A percentile compares a stretch with the other conserved stretches of the same genome.
Conservation (phyloP, 2,797 vertebrate genomes). For the Limnodromus scolopaceus region DNA sequence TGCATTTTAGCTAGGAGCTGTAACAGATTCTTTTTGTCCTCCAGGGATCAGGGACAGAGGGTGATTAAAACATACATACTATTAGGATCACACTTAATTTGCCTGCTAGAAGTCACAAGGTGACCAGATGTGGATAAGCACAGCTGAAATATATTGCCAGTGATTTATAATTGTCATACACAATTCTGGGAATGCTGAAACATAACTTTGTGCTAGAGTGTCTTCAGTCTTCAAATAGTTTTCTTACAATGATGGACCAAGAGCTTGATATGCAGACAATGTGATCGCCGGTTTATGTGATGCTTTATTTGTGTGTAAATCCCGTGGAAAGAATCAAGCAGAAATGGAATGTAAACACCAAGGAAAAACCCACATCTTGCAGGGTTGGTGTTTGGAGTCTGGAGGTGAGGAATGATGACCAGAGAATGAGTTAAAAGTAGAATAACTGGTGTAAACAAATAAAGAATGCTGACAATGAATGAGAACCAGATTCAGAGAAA, state of each 20-base stretch:
- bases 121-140: conserved; percentile 23
- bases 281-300: background rate
- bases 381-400: background rate
- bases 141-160: background rate
- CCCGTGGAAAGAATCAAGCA: background rate
- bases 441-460: conserved; percentile 61
- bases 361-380: background rate
- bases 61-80: background rate
- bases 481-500: conserved; percentile 64
- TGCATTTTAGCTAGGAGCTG: background rate
- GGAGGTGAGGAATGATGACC: conserved; percentile 16
- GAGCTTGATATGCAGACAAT: background rate
- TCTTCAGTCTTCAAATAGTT: background rate
- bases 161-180: background rate
- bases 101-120: background rate
- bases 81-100: background rate
- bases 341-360: conserved; percentile 45
- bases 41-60: background rate
- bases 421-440: conserved; percentile 44
- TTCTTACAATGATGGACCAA: background rate
- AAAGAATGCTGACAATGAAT: conserved; percentile 55
- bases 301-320: background rate
- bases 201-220: background rate
- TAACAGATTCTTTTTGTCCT: background rate
- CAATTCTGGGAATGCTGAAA: conserved; percentile 11